These are phyloP conservation scores for Phyllostomus discolor DNA, from an alignment of 2,113 vertebrate genomes.

Conservation along the genomic window DNA sequence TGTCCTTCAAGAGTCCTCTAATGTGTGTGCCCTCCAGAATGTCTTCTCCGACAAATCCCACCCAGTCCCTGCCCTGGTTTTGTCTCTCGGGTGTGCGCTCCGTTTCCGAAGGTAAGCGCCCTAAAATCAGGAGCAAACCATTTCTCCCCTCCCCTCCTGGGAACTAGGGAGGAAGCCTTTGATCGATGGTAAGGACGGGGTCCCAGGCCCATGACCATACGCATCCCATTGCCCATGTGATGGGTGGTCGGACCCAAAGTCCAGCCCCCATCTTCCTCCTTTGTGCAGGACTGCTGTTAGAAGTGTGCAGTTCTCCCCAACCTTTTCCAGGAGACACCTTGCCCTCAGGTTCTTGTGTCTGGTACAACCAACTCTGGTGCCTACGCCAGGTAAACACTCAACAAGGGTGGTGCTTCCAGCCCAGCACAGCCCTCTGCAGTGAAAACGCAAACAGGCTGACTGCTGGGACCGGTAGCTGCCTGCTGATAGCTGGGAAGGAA, in stretches of 20 bases:
- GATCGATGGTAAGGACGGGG: neutral
- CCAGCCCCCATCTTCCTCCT: neutral
- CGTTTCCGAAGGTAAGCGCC: neutral
- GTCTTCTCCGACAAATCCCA: neutral
- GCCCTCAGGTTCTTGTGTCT: neutral
- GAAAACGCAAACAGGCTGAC: constrained; percentile 45
- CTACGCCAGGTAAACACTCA: neutral
- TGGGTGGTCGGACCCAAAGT: neutral
- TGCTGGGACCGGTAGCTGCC: constrained; percentile 73
- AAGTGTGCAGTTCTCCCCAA: neutral
- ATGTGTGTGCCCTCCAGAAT: neutral
- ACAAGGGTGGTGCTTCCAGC: constrained; percentile 9
- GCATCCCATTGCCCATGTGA: neutral
- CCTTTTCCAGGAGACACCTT: neutral
- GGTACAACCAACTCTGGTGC: neutral
- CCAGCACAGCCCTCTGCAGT: neutral
- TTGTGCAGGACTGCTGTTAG: neutral
- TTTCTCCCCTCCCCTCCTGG: neutral
- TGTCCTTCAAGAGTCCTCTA: neutral
- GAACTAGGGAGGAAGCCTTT: neutral
- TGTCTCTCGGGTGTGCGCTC: neutral
- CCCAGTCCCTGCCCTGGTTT: neutral
- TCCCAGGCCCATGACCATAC: too few relatives aligned
- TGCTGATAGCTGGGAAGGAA: constrained; percentile 67
- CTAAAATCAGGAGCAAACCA: neutral